Evolutionary conservation across 2,888 invertebrate genomes (phyloP).

Genomic region (Luffia ferchaultella): DNA sequence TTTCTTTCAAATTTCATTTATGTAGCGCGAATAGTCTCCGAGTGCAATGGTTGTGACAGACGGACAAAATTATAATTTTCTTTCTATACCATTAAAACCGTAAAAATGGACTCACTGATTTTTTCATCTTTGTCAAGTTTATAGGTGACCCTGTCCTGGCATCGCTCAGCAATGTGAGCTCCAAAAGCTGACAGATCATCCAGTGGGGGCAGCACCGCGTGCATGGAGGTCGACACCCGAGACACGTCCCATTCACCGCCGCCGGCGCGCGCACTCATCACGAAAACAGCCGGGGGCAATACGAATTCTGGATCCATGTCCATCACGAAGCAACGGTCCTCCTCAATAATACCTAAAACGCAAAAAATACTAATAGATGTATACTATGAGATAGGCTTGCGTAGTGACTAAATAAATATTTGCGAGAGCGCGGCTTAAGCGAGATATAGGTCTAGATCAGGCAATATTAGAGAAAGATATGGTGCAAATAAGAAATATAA

Average conservation of each 20-base stretch:
- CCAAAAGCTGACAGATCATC: constrained; percentile 71
- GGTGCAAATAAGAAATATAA: too few species aligned
- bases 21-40: too few species aligned
- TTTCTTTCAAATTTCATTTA: too few species aligned
- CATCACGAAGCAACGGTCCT: constrained; percentile 90
- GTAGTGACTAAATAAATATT: too few species aligned
- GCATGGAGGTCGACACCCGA: constrained; percentile 78
- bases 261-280: constrained; percentile 67
- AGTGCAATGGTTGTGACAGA: too few species aligned
- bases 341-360: constrained; percentile 77
- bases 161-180: constrained; percentile 66
- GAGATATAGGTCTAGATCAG: too few species aligned
- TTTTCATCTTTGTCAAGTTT: constrained; percentile 69
- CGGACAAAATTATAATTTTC: too few species aligned
- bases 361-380: too few species aligned
- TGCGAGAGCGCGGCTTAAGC: too few species aligned
- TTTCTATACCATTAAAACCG: too few species aligned
- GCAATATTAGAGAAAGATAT: too few species aligned
- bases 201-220: constrained; percentile 75
- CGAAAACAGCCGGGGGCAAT: constrained; percentile 69
- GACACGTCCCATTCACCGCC: constrained; percentile 85
- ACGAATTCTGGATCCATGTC: constrained; percentile 81
- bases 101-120: constrained; percentile 38
- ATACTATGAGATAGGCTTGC: too few species aligned
- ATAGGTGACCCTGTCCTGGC: constrained; percentile 76